Evolutionary conservation across 92 coral and sea anemone species (phyloP).

Genomic region (Bergia puertoricense): DNA sequence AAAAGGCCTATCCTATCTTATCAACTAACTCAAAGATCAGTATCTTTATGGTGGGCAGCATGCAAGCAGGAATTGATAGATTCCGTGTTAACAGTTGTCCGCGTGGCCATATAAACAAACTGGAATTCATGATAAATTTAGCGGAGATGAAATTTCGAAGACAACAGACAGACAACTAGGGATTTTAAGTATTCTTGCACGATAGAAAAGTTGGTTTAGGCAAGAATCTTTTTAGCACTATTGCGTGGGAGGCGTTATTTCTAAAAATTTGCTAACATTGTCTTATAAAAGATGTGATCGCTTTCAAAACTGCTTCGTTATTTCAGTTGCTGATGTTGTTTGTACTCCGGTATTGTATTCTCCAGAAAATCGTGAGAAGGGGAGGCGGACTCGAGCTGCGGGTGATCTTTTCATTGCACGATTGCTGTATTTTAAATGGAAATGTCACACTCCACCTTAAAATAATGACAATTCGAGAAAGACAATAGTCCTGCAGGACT

Average conservation of each 20-base stretch:
- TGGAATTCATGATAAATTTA: conserved; percentile 2
- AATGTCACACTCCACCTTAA: conserved; percentile 3
- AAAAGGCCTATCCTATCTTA: conserved; percentile 17
- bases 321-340: background rate
- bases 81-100: conserved; percentile 1
- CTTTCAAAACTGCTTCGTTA: conserved; percentile 12
- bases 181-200: background rate
- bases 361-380: conserved; percentile 11
- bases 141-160: background rate
- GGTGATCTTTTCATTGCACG: conserved; percentile 20
- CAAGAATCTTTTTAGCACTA: background rate
- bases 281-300: conserved; percentile 13
- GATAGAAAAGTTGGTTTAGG: background rate
- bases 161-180: background rate
- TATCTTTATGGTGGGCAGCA: background rate
- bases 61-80: background rate
- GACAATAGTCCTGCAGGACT: background rate
- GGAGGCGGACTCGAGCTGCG: conserved; percentile 36
- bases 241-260: conserved; percentile 4
- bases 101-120: background rate
- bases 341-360: conserved; percentile 9
- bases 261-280: conserved; percentile 9
- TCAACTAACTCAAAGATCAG: background rate
- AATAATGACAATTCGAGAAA: conserved; percentile 21
- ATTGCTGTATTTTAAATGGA: conserved; percentile 22